phyloP scores from a whole-genome alignment of 2,888 invertebrate genomes.

The Ophioninae sp. region DNA sequence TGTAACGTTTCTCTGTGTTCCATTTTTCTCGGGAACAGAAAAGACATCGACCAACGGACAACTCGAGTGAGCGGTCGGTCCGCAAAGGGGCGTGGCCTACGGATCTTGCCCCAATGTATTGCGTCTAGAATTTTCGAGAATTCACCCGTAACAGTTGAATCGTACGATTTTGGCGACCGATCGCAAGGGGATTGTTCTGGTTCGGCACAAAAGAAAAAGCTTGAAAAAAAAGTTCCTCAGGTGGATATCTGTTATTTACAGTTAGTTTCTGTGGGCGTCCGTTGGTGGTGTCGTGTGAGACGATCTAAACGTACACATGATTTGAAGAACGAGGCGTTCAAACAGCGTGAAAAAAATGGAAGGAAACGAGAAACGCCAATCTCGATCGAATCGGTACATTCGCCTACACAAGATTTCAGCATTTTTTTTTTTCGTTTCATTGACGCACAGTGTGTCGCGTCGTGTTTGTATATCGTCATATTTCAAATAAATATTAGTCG shows the following conservation, averaged over 20 bases:
- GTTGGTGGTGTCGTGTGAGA: neutral
- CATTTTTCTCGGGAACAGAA: neutral
- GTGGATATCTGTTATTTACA: neutral
- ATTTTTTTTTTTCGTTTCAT: constrained; percentile 14
- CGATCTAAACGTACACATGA: neutral
- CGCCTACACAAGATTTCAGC: neutral
- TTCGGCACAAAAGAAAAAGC: neutral
- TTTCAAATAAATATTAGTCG: constrained; percentile 14
- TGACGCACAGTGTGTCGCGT: neutral
- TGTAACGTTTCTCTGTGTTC: neutral
- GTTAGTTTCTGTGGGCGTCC: neutral
- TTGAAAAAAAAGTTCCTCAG: neutral
- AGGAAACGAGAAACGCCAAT: neutral
- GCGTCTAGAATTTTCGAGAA: neutral
- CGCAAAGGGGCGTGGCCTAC: neutral
- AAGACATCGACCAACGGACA: neutral
- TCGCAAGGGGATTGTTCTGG: neutral
- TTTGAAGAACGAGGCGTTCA: neutral
- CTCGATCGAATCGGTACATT: neutral
- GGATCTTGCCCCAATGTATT: neutral
- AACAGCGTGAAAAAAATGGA: no score
- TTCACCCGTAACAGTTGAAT: neutral
- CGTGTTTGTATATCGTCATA: neutral
- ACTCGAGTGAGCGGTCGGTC: neutral
- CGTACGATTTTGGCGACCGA: neutral